Percentiles rank a stretch among this genome's conserved stretches.
phyloP scores from a whole-genome alignment of 2,797 vertebrate species.

The Galago senegalensis region DNA sequence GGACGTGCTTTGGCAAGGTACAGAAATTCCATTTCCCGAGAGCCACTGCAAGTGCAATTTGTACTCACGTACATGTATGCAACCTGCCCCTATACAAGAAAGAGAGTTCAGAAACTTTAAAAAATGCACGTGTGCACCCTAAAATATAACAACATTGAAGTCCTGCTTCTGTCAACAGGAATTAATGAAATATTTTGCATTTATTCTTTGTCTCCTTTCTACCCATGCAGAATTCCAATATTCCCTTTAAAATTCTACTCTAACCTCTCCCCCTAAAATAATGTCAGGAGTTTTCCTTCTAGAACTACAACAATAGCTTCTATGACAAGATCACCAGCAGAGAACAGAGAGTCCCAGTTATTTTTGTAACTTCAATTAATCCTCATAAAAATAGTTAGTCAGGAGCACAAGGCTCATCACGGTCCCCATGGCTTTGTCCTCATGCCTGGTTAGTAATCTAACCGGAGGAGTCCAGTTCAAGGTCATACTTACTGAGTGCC shows the following conservation, averaged over 20 bases:
- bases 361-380: background rate
- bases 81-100: background rate
- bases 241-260: background rate
- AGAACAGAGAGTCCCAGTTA: background rate
- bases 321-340: background rate
- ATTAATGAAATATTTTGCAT: constrained; percentile 19
- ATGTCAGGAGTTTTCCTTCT: background rate
- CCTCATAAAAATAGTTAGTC: background rate
- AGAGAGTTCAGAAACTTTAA: background rate
- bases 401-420: background rate
- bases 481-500: background rate
- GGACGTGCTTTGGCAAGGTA: background rate
- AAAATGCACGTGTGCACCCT: background rate
- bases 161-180: constrained; percentile 41
- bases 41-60: background rate
- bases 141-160: background rate
- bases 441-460: background rate
- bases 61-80: fast-evolving
- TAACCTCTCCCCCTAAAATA: background rate
- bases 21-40: background rate
- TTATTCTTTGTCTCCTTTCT: background rate
- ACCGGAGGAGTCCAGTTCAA: fast-evolving
- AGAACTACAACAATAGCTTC: background rate
- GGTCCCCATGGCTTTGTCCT: background rate
- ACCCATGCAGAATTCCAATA: background rate